phyloP scores from a whole-genome alignment of 2,888 invertebrate species.

The Thereva unica region DNA sequence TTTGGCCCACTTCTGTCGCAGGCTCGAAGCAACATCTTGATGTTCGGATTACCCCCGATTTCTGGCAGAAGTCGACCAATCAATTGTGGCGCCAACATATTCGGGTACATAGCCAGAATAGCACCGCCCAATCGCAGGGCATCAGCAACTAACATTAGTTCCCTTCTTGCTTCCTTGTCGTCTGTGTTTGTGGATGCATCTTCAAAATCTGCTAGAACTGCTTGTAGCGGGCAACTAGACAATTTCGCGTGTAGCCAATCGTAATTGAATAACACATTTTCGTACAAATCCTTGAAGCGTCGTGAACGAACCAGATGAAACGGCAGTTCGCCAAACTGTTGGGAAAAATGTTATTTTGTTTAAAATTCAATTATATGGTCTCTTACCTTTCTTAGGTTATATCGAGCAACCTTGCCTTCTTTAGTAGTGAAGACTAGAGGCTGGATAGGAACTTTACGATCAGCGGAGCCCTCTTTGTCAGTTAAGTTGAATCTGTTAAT shows the following conservation, averaged over 20 bases:
- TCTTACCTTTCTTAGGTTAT: conserved; percentile 87
- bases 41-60: conserved; percentile 78
- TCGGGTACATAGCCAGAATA: conserved; percentile 86
- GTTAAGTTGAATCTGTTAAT: conserved; percentile 70
- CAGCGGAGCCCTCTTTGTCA: conserved; percentile 87
- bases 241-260: conserved; percentile 97
- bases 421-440: conserved; percentile 89
- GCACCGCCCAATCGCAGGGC: conserved; percentile 93
- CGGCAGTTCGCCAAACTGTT: conserved; percentile 89
- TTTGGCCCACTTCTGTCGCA: conserved; percentile 88
- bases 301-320: conserved; percentile 91
- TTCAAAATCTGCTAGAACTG: conserved; percentile 93
- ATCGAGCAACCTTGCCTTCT: conserved; percentile 85
- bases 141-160: conserved; percentile 90
- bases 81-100: conserved; percentile 95
- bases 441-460: conserved; percentile 93
- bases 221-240: conserved; percentile 92
- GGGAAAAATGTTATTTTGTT: conserved; percentile 4
- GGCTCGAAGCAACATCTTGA: conserved; percentile 84
- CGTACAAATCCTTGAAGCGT: conserved; percentile 86
- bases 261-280: conserved; percentile 94
- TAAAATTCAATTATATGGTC: not conserved
- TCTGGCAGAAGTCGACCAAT: conserved; percentile 91
- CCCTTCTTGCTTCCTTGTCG: conserved; percentile 73
- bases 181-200: conserved; percentile 84